Conservation (phyloP, 2,888 invertebrate genomes). For the Proisotoma minuta region DNA sequence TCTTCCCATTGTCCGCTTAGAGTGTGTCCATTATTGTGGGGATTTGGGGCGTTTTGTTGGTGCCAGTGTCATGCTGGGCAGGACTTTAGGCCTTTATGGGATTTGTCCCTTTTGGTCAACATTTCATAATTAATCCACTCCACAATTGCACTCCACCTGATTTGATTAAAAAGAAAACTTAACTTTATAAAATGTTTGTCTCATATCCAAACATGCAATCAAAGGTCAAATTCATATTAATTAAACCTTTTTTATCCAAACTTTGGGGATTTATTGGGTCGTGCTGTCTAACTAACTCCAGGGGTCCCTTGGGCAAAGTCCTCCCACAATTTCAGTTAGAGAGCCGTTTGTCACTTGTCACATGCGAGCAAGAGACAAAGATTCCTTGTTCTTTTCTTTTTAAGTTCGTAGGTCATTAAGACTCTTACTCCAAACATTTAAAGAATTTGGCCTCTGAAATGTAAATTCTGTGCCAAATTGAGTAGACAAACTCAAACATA, state of each 20-base stretch:
- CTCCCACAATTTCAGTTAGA: neutral
- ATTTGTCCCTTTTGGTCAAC: conserved; percentile 1
- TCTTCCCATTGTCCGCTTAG: neutral
- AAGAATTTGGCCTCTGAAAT: too few species aligned
- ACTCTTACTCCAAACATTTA: too few species aligned
- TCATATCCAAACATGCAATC: neutral
- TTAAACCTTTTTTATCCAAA: too few species aligned
- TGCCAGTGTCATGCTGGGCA: conserved; percentile 47
- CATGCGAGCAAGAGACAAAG: too few species aligned
- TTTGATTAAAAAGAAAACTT: neutral
- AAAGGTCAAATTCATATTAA: too few species aligned
- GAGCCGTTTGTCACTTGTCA: conserved; percentile 1
- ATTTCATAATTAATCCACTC: neutral
- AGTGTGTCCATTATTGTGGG: conserved; percentile 5
- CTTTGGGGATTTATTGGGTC: conserved; percentile 5
- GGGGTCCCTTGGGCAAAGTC: neutral
- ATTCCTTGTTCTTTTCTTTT: too few species aligned
- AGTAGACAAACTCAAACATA: too few species aligned
- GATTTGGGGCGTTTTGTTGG: conserved; percentile 48
- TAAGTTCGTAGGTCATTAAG: too few species aligned
- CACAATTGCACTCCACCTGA: too few species aligned
- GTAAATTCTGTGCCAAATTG: too few species aligned
- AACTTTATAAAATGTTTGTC: neutral
- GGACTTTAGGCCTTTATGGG: neutral
- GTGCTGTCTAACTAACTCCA: neutral